Percentiles rank a stretch among this genome's conserved stretches.
These are phyloP conservation scores for Tinea trinotella DNA, from an alignment of 2,888 invertebrate genomes.

Conservation along the genomic window DNA sequence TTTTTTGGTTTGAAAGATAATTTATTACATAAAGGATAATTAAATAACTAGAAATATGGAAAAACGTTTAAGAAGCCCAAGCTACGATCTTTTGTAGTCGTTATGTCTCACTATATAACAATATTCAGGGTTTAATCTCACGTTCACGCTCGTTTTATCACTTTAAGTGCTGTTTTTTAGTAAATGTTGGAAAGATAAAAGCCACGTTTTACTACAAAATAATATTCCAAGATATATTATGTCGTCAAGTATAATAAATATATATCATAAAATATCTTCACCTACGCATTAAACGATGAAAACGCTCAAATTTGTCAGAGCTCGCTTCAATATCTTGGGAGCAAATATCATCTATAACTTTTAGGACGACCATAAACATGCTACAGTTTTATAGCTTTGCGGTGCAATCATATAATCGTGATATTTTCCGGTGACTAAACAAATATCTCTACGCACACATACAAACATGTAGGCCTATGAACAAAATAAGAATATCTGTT, in stretches of 20 bases:
- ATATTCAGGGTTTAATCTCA: not conserved
- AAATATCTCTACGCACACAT: not conserved
- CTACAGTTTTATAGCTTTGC: not conserved
- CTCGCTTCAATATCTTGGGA: constrained; percentile 8
- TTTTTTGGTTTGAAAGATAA: no score
- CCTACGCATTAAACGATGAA: constrained; percentile 6
- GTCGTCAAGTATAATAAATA: not conserved
- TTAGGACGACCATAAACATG: constrained; percentile 7
- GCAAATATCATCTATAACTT: constrained; percentile 9
- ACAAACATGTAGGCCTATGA: not conserved
- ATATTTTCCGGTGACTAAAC: not conserved
- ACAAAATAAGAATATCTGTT: not conserved
- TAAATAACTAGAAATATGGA: not conserved
- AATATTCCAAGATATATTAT: not conserved
- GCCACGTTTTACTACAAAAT: not conserved
- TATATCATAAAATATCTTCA: constrained; percentile 8
- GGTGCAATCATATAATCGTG: not conserved
- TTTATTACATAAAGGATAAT: no score
- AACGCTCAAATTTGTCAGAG: constrained; percentile 9
- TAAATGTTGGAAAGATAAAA: not conserved
- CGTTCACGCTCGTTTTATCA: not conserved
- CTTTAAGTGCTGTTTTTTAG: not conserved
- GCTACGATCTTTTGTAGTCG: not conserved
- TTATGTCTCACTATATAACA: not conserved
- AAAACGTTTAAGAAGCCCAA: not conserved